Base-by-base conservation (phyloP, 2,113 vertebrate species). In the Microtus richardsoni region DNA sequence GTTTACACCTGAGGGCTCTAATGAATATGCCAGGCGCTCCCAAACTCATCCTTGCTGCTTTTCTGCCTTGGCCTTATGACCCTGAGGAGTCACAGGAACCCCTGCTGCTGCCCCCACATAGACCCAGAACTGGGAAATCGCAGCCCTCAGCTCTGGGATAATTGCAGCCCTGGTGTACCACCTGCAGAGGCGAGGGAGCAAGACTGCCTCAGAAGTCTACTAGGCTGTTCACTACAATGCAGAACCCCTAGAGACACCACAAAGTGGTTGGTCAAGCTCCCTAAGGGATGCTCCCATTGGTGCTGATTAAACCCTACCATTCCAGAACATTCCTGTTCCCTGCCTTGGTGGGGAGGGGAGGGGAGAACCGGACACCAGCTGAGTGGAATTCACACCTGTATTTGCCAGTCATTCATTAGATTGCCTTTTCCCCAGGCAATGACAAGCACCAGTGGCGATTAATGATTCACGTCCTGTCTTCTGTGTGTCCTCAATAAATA, bases 311-410 rank as follows among this genome's bases (percentile, higher is more conserved):
- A n/a, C 11, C 60, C 54, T 58, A 58, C 89, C 75, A 62, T 78
- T 73, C 83, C 24, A 73, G 44, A 91, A 68, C 4, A 24, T 64
- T 74, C 26, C 58, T 75, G 83, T 64, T 28, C 47, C 54, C 49
- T 58, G 17, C n/a, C 60, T 52, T 33, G 54, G 58, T 58, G 60
- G 14, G 47, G 52, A n/a, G 47, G 5, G 33, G 66, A 12, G 3
- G 36, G 7, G n/a, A n/a, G n/a, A 39, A 58, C 1, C 6, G 6
- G 58, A 58, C 58, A 58, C 58, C 19, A 58, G 58, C n/a, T 26
- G 22, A 52, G 54, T 78, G 96, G 88, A 95, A 97, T 88, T 96
- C 89, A 93, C 96, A 95, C 92, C 93, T 95, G 94, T 95, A 95
- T 93, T 95, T 91, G 68, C 68, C 87, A 92, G 89, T 62, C 70